Evolutionary conservation across 92 coral and sea anemone genomes (phyloP).

Genomic region (Heteractis magnifica): DNA sequence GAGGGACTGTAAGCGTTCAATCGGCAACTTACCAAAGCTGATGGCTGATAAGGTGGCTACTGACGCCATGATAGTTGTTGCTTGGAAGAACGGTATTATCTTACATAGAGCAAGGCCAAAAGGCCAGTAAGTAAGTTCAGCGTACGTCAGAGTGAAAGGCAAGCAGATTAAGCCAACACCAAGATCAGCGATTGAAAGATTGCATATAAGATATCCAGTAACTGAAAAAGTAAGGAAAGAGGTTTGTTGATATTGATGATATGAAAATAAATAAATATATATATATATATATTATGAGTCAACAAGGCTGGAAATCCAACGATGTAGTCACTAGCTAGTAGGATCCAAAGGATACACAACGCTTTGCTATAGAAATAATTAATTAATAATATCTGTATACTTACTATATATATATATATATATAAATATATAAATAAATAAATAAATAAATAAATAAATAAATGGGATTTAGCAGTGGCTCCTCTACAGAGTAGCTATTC

Average conservation of each 20-base stretch:
- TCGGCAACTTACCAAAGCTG: slow-evolving; percentile 75
- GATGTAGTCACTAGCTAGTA: no score
- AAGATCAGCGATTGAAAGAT: slow-evolving; percentile 90
- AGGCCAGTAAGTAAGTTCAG: slow-evolving; percentile 82
- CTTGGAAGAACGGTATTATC: slow-evolving; percentile 76
- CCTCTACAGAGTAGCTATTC: no score
- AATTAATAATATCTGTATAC: no score
- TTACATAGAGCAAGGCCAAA: slow-evolving; percentile 92
- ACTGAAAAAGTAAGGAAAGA: slow-evolving; percentile 47
- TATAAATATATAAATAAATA: no score
- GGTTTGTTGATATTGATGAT: no score
- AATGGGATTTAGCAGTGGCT: no score
- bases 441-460: no score
- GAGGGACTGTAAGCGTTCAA: background rate
- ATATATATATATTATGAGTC: no score
- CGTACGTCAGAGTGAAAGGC: slow-evolving; percentile 82
- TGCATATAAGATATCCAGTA: slow-evolving; percentile 93
- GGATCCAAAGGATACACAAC: no score
- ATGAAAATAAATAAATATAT: background rate
- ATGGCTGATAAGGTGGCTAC: slow-evolving; percentile 86
- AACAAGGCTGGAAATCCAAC: no score
- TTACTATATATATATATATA: no score
- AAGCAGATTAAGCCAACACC: slow-evolving; percentile 83
- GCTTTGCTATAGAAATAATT: no score
- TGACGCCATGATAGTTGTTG: slow-evolving; percentile 91